Conservation (phyloP, 2,888 invertebrate species). For the Chironomus tentans region DNA sequence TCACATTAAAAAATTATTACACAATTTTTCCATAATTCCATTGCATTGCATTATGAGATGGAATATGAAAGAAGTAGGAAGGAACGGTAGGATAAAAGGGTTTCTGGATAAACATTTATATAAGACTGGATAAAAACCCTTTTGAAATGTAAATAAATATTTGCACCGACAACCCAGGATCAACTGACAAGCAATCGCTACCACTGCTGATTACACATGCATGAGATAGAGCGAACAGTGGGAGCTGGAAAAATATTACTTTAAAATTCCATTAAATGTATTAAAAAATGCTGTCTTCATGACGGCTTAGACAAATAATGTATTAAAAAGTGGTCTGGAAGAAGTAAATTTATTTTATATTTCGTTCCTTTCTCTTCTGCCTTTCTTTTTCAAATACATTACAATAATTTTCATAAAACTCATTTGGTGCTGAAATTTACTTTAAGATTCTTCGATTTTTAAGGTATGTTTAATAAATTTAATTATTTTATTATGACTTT, state of each 20-base stretch:
- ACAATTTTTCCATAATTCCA: conserved; percentile 6
- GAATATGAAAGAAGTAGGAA: background rate
- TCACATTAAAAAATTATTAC: conserved; percentile 5
- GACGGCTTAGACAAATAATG: background rate
- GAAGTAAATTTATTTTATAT: background rate
- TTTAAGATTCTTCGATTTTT: background rate
- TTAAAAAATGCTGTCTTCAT: conserved; percentile 9
- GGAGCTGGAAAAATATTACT: background rate
- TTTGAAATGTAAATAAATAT: conserved; percentile 23
- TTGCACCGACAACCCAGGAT: conserved; percentile 1
- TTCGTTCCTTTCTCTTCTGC: background rate
- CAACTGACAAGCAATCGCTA: background rate
- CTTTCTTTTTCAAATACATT: background rate
- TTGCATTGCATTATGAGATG: background rate
- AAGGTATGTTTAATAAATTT: too few relatives aligned
- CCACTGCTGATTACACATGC: conserved; percentile 5
- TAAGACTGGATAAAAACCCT: conserved; percentile 1
- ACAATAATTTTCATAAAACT: background rate
- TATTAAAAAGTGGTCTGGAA: background rate
- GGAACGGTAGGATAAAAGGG: background rate
- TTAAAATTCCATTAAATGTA: conserved; percentile 22
- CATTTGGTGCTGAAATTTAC: background rate
- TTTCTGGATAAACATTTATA: conserved; percentile 9
- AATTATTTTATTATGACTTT: background rate
- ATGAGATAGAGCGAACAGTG: background rate